Evolutionary conservation across 2,888 invertebrate genomes (phyloP), one percentile per base, ranked within the genome.

Genomic region (Stratiomys singularior): DNA sequence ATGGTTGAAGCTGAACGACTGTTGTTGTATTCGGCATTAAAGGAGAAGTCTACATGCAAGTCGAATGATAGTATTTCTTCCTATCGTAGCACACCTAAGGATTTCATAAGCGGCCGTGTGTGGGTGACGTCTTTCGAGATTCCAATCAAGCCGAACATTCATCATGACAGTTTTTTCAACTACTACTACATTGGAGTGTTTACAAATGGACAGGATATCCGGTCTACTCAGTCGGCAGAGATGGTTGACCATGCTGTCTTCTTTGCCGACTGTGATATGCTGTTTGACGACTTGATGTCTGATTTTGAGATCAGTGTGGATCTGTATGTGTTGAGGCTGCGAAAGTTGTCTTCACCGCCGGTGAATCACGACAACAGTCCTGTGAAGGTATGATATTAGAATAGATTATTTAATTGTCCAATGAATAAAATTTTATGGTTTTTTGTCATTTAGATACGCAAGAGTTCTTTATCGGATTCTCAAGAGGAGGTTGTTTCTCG

Each of bases 1-100:
- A 87, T 89, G 83, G 86, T 89, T 0, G 89, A 89, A 80, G 89
- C 88, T 0, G 89, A 90, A 81, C 85, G 89, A 1, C 83, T 89
- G 23, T 80, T 89, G 9, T 81, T 89, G 1, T 83, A 87, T 78
- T 87, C 89, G 4, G 81, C 84, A 1, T 77, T 87, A 21, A 83
- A 83, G 37, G 82, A 80, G 56, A 58, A 60, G 0, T 44, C 76
- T 1, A 77, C 77, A 15, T 72, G 69, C 18, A 46, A 78, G 1
- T 79, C 80, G 46, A 63, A 78, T 11, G 77, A 56, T 76, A 72
- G 9, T 64, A 76, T 80, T 74, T 30, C 74, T 7, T 74, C 74
- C 3, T 60, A 74, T 74, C 74, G 44, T 5, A 74, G 74, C 23
- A 30, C 74, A 23, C 74, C 74, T 1, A 74, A 74, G 23, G 79